A percentile compares a stretch with the other conserved stretches of the same genome.
phyloP scores from a whole-genome alignment of 2,888 invertebrate genomes.

The Lapara coniferarum region DNA sequence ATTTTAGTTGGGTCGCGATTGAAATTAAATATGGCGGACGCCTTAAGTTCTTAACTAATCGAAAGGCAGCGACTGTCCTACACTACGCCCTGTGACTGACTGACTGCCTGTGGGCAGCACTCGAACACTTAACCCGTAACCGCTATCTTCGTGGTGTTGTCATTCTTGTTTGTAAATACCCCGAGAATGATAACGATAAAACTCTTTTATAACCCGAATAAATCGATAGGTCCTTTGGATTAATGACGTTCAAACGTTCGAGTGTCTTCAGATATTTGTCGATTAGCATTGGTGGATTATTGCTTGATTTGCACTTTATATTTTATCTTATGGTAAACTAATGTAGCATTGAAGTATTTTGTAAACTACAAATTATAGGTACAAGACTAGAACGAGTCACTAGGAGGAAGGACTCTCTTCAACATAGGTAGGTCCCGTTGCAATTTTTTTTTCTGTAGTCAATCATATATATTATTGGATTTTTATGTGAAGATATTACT shows the following conservation, averaged over 20 bases:
- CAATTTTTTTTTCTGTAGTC: too few species aligned
- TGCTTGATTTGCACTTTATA: not conserved
- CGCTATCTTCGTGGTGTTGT: constrained; percentile 36
- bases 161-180: constrained; percentile 39
- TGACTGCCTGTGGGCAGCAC: constrained; percentile 36
- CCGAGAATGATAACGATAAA: constrained; percentile 42
- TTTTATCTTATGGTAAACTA: not conserved
- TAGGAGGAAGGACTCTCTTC: too few species aligned
- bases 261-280: not conserved
- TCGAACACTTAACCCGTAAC: constrained; percentile 43
- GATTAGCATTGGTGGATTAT: not conserved
- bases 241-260: not conserved
- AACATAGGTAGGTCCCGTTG: too few species aligned
- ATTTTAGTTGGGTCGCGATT: constrained; percentile 57
- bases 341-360: too few species aligned
- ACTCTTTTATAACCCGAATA: not conserved
- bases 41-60: constrained; percentile 34
- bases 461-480: too few species aligned
- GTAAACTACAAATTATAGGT: too few species aligned
- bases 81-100: constrained; percentile 45
- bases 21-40: constrained; percentile 44
- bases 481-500: too few species aligned
- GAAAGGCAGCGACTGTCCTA: constrained; percentile 38
- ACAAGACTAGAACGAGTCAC: too few species aligned
- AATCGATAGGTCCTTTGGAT: constrained; percentile 1